A percentile compares a stretch with the other conserved stretches of the same genome.
Conservation (phyloP, 2,888 invertebrate species). For the Dendrolimus houi region DNA sequence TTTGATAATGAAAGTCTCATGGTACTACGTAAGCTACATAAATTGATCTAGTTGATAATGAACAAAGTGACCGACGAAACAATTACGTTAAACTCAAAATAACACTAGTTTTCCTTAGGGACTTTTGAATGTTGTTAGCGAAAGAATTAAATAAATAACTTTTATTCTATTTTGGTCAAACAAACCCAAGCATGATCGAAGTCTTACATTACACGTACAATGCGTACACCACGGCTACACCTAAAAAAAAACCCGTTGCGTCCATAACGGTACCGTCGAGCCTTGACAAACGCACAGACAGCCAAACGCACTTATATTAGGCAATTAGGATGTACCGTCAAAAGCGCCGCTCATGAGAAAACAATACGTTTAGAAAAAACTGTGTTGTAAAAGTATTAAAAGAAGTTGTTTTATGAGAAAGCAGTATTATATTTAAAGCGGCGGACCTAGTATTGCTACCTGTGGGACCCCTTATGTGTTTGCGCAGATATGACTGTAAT, state of each 20-base stretch:
- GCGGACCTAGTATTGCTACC: neutral
- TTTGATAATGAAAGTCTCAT: too few species aligned
- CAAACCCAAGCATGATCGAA: neutral
- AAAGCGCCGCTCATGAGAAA: conserved; percentile 27
- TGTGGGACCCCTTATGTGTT: neutral
- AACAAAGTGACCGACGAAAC: too few species aligned
- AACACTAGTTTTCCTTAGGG: too few species aligned
- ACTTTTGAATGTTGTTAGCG: too few species aligned
- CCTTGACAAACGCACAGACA: conserved; percentile 37
- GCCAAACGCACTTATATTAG: conserved; percentile 50
- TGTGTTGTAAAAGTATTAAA: neutral
- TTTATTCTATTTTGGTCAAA: neutral
- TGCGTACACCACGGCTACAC: conserved; percentile 12
- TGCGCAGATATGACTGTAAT: conserved; percentile 18
- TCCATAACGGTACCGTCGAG: conserved; percentile 42
- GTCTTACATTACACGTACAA: neutral
- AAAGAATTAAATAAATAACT: too few species aligned
- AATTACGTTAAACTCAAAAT: too few species aligned
- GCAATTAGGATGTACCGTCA: conserved; percentile 52
- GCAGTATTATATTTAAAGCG: neutral
- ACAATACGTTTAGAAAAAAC: conserved; percentile 1
- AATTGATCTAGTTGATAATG: too few species aligned
- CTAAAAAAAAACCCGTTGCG: conserved; percentile 44
- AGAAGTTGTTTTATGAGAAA: neutral
- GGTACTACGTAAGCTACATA: too few species aligned